Conservation (phyloP, 2,888 invertebrate species). For the Aporophyla lueneburgensis region DNA sequence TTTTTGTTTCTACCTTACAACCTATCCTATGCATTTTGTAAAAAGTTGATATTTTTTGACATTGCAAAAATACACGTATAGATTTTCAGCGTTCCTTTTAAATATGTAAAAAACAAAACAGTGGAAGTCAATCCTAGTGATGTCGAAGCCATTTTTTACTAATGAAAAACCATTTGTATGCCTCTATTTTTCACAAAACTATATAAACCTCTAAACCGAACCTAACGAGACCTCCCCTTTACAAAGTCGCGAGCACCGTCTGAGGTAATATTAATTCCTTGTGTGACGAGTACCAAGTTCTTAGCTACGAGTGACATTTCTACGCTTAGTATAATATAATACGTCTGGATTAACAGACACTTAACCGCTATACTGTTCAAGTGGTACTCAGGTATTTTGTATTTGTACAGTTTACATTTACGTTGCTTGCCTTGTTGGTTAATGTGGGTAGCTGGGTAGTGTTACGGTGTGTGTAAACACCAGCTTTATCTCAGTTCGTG, state of each 20-base stretch:
- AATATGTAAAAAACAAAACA: too few species aligned
- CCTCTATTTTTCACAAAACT: neutral
- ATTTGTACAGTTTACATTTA: slow-evolving; percentile 24
- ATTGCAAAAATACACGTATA: too few species aligned
- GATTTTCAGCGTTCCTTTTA: too few species aligned
- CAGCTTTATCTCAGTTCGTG: slow-evolving; percentile 25
- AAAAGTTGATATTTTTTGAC: too few species aligned
- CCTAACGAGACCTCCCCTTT: neutral
- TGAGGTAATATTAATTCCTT: slow-evolving; percentile 23
- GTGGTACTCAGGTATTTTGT: slow-evolving; percentile 39
- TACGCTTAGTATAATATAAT: slow-evolving; percentile 28
- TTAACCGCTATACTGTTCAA: slow-evolving; percentile 31
- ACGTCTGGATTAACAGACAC: slow-evolving; percentile 43
- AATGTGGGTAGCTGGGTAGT: slow-evolving; percentile 24
- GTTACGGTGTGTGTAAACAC: slow-evolving; percentile 9
- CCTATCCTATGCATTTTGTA: too few species aligned
- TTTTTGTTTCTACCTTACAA: too few species aligned
- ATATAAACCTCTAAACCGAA: neutral
- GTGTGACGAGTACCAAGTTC: slow-evolving; percentile 19
- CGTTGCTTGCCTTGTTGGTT: slow-evolving; percentile 27
- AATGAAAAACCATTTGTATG: too few species aligned
- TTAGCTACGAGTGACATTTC: slow-evolving; percentile 30
- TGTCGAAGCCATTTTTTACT: too few species aligned
- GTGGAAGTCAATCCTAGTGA: too few species aligned
- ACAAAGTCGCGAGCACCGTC: neutral